Evolutionary conservation across 2,797 vertebrate species (phyloP).

Genomic region (Rhinogobio ventralis): DNA sequence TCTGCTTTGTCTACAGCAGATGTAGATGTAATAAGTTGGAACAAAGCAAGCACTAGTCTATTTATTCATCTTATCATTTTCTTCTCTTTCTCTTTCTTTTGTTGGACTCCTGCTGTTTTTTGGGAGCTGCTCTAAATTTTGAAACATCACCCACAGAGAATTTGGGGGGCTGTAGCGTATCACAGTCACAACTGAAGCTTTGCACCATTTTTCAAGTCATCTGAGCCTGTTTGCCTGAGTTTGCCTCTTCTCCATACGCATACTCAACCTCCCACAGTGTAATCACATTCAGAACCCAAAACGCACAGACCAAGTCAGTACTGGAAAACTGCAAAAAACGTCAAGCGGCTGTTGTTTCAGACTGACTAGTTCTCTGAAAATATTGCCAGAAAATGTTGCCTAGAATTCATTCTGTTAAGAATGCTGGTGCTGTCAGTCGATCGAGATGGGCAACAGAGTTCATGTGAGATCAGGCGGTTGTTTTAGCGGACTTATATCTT

Average conservation of each 20-base stretch:
- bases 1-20: slow-evolving; percentile 19
- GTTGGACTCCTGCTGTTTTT: slow-evolving; percentile 25
- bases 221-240: background rate
- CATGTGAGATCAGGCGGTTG: slow-evolving; percentile 60
- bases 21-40: slow-evolving; percentile 27
- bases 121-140: slow-evolving; percentile 32
- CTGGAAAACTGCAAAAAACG: slow-evolving; percentile 26
- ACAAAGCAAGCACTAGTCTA: slow-evolving; percentile 36
- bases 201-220: slow-evolving; percentile 46
- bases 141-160: slow-evolving; percentile 34
- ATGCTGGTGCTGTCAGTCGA: slow-evolving; percentile 5
- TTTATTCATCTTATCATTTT: slow-evolving; percentile 28
- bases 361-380: slow-evolving; percentile 20
- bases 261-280: slow-evolving; percentile 26
- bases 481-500: slow-evolving; percentile 74
- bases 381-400: slow-evolving; percentile 3
- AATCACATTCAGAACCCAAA: slow-evolving; percentile 46
- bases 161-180: slow-evolving; percentile 8
- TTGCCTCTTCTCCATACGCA: slow-evolving; percentile 31
- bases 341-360: background rate
- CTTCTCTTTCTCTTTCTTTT: background rate
- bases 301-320: slow-evolving; percentile 26
- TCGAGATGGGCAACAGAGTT: background rate
- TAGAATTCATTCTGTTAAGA: slow-evolving; percentile 30
- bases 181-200: slow-evolving; percentile 26